These are phyloP conservation scores for Paedocypris sp. DNA, from an alignment of 2,113 vertebrate genomes.

Conservation along the genomic window DNA sequence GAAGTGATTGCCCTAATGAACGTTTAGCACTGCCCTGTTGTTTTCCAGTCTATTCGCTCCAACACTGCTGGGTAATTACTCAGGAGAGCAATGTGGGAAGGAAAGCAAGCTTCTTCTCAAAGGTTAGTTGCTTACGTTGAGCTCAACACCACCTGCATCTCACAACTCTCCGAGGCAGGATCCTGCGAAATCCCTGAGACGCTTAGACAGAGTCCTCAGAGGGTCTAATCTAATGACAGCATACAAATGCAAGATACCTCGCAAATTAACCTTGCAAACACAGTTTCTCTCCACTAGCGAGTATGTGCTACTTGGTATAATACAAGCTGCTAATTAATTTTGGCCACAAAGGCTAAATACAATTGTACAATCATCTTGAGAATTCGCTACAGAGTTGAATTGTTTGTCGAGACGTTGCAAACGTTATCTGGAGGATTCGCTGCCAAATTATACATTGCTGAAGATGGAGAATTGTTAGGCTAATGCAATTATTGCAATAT, in stretches of 20 bases:
- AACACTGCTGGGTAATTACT: constrained; percentile 23
- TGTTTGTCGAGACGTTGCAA: background rate
- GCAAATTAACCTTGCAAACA: constrained; percentile 6
- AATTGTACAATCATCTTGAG: background rate
- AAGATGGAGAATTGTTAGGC: too few species aligned
- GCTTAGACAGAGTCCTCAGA: background rate
- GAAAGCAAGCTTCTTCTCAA: background rate
- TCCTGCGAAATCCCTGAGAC: background rate
- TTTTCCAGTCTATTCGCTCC: constrained; percentile 23
- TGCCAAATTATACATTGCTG: too few species aligned
- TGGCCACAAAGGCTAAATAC: background rate
- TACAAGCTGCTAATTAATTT: constrained; percentile 1
- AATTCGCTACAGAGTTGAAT: background rate
- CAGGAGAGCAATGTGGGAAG: constrained; percentile 11
- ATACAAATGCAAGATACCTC: constrained; percentile 7
- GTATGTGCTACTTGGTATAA: background rate
- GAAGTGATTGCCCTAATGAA: constrained; percentile 26
- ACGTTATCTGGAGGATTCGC: background rate
- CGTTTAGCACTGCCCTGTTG: constrained; percentile 15
- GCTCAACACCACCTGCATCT: constrained; percentile 19
- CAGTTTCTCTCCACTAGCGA: background rate
- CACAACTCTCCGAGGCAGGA: constrained; percentile 4
- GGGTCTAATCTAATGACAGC: constrained; percentile 12
- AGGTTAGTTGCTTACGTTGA: background rate
- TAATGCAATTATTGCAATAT: too few species aligned